Conservation (phyloP, 2,113 vertebrate genomes). For the Mastomys natalensis region DNA sequence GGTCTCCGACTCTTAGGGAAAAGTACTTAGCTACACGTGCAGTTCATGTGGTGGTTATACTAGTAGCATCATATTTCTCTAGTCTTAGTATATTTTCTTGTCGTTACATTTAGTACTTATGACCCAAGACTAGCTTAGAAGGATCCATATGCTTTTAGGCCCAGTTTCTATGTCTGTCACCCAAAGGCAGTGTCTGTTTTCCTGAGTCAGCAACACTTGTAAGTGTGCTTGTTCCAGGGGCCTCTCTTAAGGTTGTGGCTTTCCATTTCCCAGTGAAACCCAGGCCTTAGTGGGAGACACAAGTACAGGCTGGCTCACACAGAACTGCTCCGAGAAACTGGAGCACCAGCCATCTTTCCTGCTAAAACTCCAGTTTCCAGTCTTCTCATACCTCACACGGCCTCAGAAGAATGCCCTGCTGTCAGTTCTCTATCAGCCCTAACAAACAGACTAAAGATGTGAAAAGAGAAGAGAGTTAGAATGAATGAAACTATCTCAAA, state of each 20-base stretch:
- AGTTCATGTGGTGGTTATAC: neutral
- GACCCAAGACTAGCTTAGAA: neutral
- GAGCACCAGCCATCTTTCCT: neutral
- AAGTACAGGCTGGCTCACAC: neutral
- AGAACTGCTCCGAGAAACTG: neutral
- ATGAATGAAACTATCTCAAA: neutral
- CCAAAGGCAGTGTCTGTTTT: neutral
- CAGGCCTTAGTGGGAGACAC: neutral
- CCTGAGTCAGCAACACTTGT: neutral
- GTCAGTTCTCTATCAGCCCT: neutral
- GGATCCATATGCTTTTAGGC: neutral
- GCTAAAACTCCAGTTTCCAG: neutral
- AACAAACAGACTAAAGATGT: neutral
- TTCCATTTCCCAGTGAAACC: neutral
- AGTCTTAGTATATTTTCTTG: neutral
- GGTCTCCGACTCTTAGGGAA: neutral
- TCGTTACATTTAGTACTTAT: neutral
- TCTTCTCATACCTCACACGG: neutral
- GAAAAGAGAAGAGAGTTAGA: slow-evolving; percentile 11
- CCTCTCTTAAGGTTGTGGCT: neutral
- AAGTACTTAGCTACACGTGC: neutral
- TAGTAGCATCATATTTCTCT: neutral
- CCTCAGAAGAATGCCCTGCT: neutral
- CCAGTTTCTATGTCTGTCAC: neutral
- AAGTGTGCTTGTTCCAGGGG: neutral